These are phyloP conservation scores for Andrena fulva DNA, from an alignment of 2,888 invertebrate genomes.

Conservation along the genomic window DNA sequence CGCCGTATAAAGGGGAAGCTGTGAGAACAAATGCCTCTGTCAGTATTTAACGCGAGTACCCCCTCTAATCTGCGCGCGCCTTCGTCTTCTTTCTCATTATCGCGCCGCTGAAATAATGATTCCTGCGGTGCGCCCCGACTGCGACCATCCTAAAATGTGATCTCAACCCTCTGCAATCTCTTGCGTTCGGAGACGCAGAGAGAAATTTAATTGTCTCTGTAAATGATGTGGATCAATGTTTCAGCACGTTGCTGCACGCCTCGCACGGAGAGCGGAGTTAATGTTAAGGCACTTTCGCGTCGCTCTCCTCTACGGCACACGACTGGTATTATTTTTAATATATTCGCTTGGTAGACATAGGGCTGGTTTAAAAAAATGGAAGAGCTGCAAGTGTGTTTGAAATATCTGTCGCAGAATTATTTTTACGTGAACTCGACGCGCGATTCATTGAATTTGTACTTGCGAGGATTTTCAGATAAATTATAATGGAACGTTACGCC, in stretches of 20 bases:
- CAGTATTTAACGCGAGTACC: not conserved
- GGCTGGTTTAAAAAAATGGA: no score
- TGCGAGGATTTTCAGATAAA: no score
- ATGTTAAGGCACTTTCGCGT: no score
- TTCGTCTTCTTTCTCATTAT: slow-evolving; percentile 6
- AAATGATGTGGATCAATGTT: not conserved
- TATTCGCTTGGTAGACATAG: no score
- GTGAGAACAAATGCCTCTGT: not conserved
- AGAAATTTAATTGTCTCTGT: not conserved
- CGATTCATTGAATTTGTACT: no score
- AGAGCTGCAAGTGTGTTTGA: no score
- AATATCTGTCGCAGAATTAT: no score
- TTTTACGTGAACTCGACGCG: no score
- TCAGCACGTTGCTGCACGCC: not conserved
- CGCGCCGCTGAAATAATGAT: not conserved
- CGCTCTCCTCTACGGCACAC: no score
- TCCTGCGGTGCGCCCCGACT: not conserved
- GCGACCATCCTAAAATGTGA: not conserved
- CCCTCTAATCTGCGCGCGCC: not conserved
- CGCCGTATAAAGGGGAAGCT: not conserved
- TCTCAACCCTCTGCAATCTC: not conserved
- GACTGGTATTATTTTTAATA: no score
- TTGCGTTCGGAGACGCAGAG: not conserved
- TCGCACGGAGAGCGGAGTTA: not conserved
- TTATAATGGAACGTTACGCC: no score